Conservation (phyloP, 2,113 vertebrate genomes). For the Otolemur garnettii region DNA sequence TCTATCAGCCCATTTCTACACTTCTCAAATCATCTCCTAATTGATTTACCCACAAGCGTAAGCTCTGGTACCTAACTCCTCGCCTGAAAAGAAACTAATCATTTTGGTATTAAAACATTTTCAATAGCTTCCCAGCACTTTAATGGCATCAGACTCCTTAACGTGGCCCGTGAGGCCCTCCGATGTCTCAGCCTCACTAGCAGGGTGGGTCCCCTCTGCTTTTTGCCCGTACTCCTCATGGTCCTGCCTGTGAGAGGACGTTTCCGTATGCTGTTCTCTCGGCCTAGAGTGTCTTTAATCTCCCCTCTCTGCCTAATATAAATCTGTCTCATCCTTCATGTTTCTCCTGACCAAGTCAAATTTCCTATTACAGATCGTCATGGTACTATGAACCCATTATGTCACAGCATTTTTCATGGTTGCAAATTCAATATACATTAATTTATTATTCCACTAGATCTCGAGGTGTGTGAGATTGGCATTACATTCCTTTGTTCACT, state of each 20-base stretch:
- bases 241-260: not conserved
- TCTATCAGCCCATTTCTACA: not conserved
- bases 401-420: not conserved
- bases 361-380: not conserved
- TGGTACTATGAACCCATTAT: not conserved
- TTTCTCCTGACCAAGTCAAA: not conserved
- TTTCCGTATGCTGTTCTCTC: not conserved
- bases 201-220: not conserved
- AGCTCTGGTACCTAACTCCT: not conserved
- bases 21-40: not conserved
- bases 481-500: not conserved
- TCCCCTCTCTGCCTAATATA: not conserved
- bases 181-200: not conserved
- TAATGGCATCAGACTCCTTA: not conserved
- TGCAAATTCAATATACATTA: not conserved
- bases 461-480: not conserved
- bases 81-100: not conserved
- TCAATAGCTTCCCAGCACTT: not conserved
- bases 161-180: not conserved
- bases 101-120: not conserved
- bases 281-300: not conserved
- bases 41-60: not conserved
- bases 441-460: not conserved
- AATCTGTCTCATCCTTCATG: not conserved
- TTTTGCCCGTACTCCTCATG: not conserved